phyloP scores from a whole-genome alignment of 1,140 invertebrate species.

The Caenorhabditis briggsae region DNA sequence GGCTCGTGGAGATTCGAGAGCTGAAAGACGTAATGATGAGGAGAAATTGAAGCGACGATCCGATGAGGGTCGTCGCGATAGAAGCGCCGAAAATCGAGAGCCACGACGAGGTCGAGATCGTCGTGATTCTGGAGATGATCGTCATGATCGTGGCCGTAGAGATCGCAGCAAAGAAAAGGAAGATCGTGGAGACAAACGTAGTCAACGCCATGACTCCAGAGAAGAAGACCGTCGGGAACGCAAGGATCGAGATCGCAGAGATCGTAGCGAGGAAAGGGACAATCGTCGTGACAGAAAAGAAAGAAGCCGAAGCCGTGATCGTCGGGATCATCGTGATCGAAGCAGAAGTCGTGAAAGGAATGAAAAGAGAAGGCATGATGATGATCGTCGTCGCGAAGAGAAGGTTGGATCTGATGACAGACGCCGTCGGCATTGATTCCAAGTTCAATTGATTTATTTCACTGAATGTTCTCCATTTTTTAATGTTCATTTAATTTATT shows the following conservation, averaged over 20 bases:
- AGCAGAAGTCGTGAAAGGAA: neutral
- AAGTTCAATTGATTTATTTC: too few species aligned
- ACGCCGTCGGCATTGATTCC: neutral
- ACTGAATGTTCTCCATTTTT: neutral
- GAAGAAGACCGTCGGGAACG: slow-evolving; percentile 19
- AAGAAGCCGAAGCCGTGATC: neutral
- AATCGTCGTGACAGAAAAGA: neutral
- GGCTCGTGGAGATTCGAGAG: slow-evolving; percentile 25
- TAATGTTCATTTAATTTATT: neutral
- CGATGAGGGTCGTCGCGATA: neutral
- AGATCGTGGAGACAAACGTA: slow-evolving; percentile 6
- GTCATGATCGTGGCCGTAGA: slow-evolving; percentile 36
- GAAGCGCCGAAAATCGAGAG: slow-evolving; percentile 2
- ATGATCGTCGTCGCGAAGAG: slow-evolving; percentile 12
- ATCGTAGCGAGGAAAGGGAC: neutral
- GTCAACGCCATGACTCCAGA: neutral
- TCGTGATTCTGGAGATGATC: slow-evolving; percentile 3
- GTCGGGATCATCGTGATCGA: neutral
- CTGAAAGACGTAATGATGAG: neutral
- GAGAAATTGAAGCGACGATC: neutral
- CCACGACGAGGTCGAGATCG: slow-evolving; percentile 16
- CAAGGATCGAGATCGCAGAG: neutral
- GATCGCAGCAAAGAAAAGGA: neutral
- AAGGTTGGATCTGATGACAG: slow-evolving; percentile 1
- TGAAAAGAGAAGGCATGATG: neutral